A percentile compares a stretch with the other conserved stretches of the same genome.
Evolutionary conservation across 1,140 invertebrate genomes (phyloP).

Genomic region (Trachymyrmex septentrionalis): DNA sequence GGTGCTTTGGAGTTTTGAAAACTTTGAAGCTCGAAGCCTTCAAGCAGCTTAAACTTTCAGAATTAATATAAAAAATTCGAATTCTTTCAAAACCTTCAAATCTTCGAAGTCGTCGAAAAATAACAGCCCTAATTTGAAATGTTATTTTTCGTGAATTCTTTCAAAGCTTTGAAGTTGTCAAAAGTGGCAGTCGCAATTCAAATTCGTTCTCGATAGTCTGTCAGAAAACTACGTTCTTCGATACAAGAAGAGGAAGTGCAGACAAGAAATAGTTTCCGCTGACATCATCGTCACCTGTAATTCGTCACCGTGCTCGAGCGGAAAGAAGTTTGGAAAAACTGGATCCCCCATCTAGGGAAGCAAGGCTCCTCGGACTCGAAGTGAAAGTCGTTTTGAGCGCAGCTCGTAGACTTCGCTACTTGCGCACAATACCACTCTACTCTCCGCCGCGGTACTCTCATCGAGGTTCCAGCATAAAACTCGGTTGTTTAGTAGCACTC

Average conservation of each 20-base stretch:
- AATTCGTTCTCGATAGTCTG: not conserved
- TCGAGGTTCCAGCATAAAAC: slow-evolving; percentile 76
- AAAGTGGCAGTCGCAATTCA: too few species aligned
- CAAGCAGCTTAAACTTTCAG: too few species aligned
- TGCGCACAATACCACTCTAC: slow-evolving; percentile 71
- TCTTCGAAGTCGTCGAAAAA: too few species aligned
- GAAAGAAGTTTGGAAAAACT: slow-evolving; percentile 38
- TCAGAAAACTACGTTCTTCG: not conserved
- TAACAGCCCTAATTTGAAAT: too few species aligned
- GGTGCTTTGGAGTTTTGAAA: too few species aligned
- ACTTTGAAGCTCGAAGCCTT: too few species aligned
- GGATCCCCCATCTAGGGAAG: slow-evolving; percentile 26
- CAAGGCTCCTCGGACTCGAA: slow-evolving; percentile 25
- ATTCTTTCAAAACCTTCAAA: too few species aligned
- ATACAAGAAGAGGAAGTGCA: not conserved
- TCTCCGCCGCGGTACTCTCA: slow-evolving; percentile 66
- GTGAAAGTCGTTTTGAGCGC: slow-evolving; percentile 77
- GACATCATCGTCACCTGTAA: slow-evolving; percentile 17
- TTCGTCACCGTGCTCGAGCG: slow-evolving; percentile 29
- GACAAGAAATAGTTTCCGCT: not conserved
- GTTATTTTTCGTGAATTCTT: too few species aligned
- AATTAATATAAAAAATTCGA: too few species aligned
- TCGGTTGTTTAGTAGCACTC: slow-evolving; percentile 80
- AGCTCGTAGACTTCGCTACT: slow-evolving; percentile 71
- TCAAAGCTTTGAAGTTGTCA: too few species aligned